phyloP scores from a whole-genome alignment of 2,113 vertebrate genomes.

The Xiphias gladius region DNA sequence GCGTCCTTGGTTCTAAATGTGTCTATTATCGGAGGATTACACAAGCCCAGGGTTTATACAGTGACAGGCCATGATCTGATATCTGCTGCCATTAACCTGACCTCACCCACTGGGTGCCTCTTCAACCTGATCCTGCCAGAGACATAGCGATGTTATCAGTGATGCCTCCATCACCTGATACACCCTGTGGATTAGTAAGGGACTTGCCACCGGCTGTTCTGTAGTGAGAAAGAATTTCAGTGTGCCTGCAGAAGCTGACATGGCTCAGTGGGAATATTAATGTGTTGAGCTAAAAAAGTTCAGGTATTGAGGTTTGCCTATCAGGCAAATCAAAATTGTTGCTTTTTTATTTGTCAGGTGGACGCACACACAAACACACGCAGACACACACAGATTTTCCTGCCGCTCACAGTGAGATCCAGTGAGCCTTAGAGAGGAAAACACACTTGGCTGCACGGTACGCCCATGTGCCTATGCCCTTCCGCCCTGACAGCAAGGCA shows the following conservation, averaged over 20 bases:
- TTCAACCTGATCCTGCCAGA: constrained; percentile 62
- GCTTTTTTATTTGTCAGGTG: constrained; percentile 24
- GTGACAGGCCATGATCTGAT: constrained; percentile 66
- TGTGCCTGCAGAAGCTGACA: constrained; percentile 43
- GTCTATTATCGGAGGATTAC: constrained; percentile 60
- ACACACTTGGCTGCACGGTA: constrained; percentile 67
- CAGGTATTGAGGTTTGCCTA: constrained; percentile 20
- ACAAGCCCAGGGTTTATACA: constrained; percentile 48
- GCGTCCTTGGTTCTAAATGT: constrained; percentile 45
- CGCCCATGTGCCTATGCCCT: constrained; percentile 59
- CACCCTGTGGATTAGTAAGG: constrained; percentile 60
- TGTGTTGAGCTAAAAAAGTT: constrained; percentile 18
- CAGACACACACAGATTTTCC: constrained; percentile 25
- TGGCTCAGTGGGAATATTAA: constrained; percentile 32
- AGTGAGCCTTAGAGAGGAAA: constrained; percentile 40
- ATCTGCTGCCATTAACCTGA: constrained; percentile 62
- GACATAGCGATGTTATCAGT: constrained; percentile 67
- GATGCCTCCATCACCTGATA: constrained; percentile 69
- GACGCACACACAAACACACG: constrained; percentile 5
- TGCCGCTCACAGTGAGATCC: constrained; percentile 46
- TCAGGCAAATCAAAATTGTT: constrained; percentile 29
- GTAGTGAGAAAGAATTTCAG: constrained; percentile 25
- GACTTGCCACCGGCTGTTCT: constrained; percentile 50
- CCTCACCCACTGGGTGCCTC: constrained; percentile 64
- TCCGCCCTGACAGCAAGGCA: constrained; percentile 75